phyloP scores from a whole-genome alignment of 2,797 vertebrate genomes.

The Enteromius argenteus region DNA sequence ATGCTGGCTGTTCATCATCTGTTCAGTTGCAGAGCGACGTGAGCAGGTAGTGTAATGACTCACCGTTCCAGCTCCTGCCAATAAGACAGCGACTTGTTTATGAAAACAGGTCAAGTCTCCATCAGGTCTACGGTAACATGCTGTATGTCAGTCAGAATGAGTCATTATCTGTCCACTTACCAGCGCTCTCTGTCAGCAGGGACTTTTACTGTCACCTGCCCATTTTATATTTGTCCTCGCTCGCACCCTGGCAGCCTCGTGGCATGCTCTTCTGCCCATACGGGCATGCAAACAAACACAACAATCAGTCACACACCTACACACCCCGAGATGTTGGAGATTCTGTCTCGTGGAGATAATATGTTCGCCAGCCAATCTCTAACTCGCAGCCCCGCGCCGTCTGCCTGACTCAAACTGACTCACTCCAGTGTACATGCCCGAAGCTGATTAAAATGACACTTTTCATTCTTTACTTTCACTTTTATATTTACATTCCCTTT shows the following conservation, averaged over 20 bases:
- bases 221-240: constrained; percentile 26
- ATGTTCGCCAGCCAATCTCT: constrained; percentile 55
- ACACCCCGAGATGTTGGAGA: constrained; percentile 53
- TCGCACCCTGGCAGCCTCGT: constrained; percentile 22
- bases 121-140: constrained; percentile 4
- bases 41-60: constrained; percentile 26
- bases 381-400: constrained; percentile 45
- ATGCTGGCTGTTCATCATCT: constrained; percentile 6
- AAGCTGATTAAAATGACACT: constrained; percentile 59
- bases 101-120: constrained; percentile 36
- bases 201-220: constrained; percentile 41
- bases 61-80: constrained; percentile 37
- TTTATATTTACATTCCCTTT: constrained; percentile 36
- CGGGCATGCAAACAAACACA: constrained; percentile 38
- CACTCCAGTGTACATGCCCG: constrained; percentile 47
- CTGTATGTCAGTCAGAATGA: constrained; percentile 36
- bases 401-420: constrained; percentile 55
- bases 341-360: constrained; percentile 61
- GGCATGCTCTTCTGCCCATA: not conserved
- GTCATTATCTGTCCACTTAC: constrained; percentile 37
- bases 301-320: constrained; percentile 52
- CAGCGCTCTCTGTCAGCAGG: constrained; percentile 30
- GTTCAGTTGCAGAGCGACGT: constrained; percentile 6
- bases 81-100: constrained; percentile 28
- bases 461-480: constrained; percentile 46